Evolutionary conservation across 2,888 invertebrate genomes (phyloP).

Genomic region (Gasteruption jaculator): DNA sequence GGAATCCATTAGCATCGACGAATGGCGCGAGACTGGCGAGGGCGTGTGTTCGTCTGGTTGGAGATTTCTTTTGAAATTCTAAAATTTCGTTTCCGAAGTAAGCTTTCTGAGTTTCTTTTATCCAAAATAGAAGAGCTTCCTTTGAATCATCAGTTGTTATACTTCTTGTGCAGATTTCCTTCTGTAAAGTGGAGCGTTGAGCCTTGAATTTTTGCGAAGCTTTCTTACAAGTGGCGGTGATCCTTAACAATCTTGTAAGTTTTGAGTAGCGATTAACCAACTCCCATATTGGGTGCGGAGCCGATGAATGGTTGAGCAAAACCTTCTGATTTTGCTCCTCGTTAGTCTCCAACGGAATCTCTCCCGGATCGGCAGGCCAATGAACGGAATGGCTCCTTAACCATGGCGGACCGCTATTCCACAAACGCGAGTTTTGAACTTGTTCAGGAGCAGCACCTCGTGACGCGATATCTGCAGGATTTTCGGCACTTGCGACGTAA

Average conservation of each 20-base stretch:
- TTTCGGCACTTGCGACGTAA: conserved; percentile 24
- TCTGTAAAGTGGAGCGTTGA: too few species aligned
- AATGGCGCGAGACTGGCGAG: conserved; percentile 12
- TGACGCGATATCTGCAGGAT: conserved; percentile 20
- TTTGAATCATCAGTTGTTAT: not conserved
- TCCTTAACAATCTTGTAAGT: not conserved
- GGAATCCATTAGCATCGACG: conserved; percentile 11
- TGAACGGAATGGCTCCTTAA: conserved; percentile 8
- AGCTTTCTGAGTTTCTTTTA: conserved; percentile 11
- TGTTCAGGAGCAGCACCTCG: conserved; percentile 15
- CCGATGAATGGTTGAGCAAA: not conserved
- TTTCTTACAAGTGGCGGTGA: not conserved
- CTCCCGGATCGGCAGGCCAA: conserved; percentile 13
- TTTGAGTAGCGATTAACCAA: not conserved
- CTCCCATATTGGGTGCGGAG: too few species aligned
- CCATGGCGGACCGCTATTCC: conserved; percentile 20
- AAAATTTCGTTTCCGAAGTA: conserved; percentile 12
- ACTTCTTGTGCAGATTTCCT: not conserved
- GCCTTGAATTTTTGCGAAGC: not conserved
- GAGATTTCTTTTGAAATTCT: not conserved
- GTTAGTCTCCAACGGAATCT: conserved; percentile 10
- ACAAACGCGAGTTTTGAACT: conserved; percentile 7
- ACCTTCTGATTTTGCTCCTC: not conserved
- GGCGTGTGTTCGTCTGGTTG: conserved; percentile 9
- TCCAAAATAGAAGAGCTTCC: conserved; percentile 10